Evolutionary conservation across 2,113 vertebrate genomes (phyloP).

Genomic region (Sapajus apella): DNA sequence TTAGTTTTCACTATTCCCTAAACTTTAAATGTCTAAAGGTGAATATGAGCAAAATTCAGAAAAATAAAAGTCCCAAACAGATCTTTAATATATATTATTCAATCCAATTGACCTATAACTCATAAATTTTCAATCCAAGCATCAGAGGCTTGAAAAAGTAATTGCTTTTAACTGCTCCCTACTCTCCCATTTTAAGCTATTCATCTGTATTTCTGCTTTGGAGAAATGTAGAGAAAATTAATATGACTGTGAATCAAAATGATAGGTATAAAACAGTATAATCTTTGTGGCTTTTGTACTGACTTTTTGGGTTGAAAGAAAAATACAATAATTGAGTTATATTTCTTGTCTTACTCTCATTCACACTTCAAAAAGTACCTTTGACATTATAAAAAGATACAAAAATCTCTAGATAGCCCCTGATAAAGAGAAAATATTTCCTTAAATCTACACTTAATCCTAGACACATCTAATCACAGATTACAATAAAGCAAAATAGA

Average conservation of each 20-base stretch:
- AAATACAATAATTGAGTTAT: background rate
- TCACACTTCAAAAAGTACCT: conserved; percentile 30
- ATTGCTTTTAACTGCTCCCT: background rate
- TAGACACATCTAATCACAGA: background rate
- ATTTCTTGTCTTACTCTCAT: background rate
- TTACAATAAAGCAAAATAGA: background rate
- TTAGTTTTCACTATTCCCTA: background rate
- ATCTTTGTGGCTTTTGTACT: background rate
- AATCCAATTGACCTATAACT: background rate
- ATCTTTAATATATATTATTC: background rate
- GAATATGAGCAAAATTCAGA: background rate
- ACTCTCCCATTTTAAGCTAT: background rate
- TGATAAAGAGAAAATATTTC: background rate
- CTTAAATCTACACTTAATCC: background rate
- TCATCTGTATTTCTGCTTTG: background rate
- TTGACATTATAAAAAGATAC: background rate
- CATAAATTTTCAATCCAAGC: background rate
- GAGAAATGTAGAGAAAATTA: conserved; percentile 47
- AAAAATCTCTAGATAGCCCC: background rate
- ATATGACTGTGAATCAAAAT: conserved; percentile 43
- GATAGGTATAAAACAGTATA: background rate
- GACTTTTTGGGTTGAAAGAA: conserved; percentile 1
- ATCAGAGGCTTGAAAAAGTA: conserved; percentile 21
- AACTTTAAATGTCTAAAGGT: background rate
- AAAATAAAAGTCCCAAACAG: conserved; percentile 2